These are phyloP conservation scores for Macaria liturata DNA, from an alignment of 2,888 invertebrate species.

Conservation along the genomic window DNA sequence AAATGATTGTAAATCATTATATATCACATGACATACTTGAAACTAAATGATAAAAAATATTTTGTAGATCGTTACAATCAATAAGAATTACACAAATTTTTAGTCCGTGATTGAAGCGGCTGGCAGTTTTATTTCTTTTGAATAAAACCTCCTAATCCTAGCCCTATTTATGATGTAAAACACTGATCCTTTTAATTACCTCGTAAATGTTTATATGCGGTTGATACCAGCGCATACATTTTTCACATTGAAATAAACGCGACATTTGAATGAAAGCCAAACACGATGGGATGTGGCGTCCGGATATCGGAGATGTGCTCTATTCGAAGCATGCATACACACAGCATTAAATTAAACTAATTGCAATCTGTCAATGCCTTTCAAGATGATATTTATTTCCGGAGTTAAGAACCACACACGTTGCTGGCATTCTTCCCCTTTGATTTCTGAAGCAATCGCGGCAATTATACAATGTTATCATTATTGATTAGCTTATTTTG, in stretches of 20 bases:
- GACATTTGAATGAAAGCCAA: conserved; percentile 42
- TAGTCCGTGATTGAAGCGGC: too few relatives aligned
- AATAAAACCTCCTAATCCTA: not conserved
- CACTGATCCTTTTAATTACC: conserved; percentile 21
- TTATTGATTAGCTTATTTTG: not conserved
- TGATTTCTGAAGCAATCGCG: conserved; percentile 13
- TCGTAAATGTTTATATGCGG: conserved; percentile 13
- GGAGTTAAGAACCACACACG: not conserved
- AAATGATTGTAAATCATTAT: too few relatives aligned
- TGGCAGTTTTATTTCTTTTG: too few relatives aligned
- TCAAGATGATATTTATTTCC: conserved; percentile 12
- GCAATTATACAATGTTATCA: not conserved
- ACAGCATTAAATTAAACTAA: conserved; percentile 13
- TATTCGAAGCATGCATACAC: conserved; percentile 18
- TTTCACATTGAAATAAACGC: conserved; percentile 22
- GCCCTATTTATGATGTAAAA: not conserved
- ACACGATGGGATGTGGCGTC: conserved; percentile 22
- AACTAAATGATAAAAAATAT: too few relatives aligned
- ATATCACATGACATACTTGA: too few relatives aligned
- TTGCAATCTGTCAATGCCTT: conserved; percentile 19
- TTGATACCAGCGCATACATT: conserved; percentile 10
- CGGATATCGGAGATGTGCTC: conserved; percentile 20
- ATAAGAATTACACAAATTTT: too few relatives aligned
- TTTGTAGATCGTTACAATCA: too few relatives aligned
- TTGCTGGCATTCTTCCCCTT: conserved; percentile 2